Evolutionary conservation across 1,140 invertebrate species (phyloP), one percentile per base, ranked within the genome.

Genomic region (Diachasmimorpha longicaudata): DNA sequence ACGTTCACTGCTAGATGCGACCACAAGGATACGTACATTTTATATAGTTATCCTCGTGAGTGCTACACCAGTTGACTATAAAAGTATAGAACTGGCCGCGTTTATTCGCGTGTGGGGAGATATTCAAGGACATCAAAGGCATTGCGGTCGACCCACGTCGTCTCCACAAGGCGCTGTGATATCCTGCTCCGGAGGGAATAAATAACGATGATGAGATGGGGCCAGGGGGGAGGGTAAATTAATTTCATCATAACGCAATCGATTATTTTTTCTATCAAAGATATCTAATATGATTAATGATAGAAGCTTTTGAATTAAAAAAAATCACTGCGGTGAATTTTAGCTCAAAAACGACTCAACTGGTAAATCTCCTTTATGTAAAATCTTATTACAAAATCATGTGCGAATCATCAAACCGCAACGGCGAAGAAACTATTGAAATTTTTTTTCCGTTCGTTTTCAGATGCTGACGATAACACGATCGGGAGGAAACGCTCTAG

Each of bases 391-490:
- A 46, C 44, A 46, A 14, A 46, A 46, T 46, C 44, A 46, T n/a
- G 31, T 31, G 2, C 31, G 31, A 46, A 46, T 46, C 44, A 46
- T 10, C 44, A 46, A 46, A n/a, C 44, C 44, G 44, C 44, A 46
- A 46, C 44, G 11, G 1, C 44, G 11, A n/a, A 25, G 23, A 31
- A 36, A 68, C 31, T 44, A 39, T 21, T 37, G 16, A 70, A 9
- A 46, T 14, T 19, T 21, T 14, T 48, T 21, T 23, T 39, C 10
- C 6, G 44, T 70, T 69, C 36, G 13, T 58, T 48, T 52, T 14
- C 67, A 75, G 73, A 55, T 75, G 13, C 14, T 69, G 67, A 69
- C 48, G 25, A 55, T 75, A 55, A n/a, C 8, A 13, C 36, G 23
- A 31, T 46, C 6, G 9, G 67, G 9, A 55, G 73, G 13, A 55